phyloP scores from a whole-genome alignment of 1,140 invertebrate genomes.

The Drosophila guanche region DNA sequence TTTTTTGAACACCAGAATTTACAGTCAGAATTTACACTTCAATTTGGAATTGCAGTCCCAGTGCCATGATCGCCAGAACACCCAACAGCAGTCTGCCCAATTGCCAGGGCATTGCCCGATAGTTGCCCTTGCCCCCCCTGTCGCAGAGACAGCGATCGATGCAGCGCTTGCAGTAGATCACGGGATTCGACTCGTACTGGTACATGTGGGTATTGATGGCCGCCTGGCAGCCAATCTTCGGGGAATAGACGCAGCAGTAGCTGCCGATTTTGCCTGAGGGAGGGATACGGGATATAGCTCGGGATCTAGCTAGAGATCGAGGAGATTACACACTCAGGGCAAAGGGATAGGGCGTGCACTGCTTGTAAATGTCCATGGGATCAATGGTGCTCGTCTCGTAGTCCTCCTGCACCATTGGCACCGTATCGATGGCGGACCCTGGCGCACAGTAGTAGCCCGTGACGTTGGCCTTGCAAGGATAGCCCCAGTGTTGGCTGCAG shows the following conservation, averaged over 20 bases:
- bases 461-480: background rate
- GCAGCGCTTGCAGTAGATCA: slow-evolving; percentile 15
- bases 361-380: background rate
- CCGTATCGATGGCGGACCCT: background rate
- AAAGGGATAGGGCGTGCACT: slow-evolving; percentile 21
- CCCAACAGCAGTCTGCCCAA: background rate
- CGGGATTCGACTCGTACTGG: background rate
- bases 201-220: slow-evolving; percentile 12
- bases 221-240: slow-evolving; percentile 18
- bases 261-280: background rate
- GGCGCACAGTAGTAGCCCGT: slow-evolving; percentile 33
- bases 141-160: slow-evolving; percentile 7
- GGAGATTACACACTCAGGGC: slow-evolving; percentile 15
- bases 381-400: background rate
- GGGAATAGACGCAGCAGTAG: slow-evolving; percentile 49
- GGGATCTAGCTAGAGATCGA: too few species aligned
- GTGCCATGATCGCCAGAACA: background rate
- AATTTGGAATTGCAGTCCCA: too few species aligned
- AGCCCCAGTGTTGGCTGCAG: background rate
- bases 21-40: too few species aligned
- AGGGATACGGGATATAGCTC: too few species aligned
- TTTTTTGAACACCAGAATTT: too few species aligned
- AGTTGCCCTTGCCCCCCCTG: background rate
- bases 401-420: background rate
- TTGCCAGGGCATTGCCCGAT: background rate